Conservation (phyloP, 1,140 invertebrate species). For the Drosophila lacteicornis region DNA sequence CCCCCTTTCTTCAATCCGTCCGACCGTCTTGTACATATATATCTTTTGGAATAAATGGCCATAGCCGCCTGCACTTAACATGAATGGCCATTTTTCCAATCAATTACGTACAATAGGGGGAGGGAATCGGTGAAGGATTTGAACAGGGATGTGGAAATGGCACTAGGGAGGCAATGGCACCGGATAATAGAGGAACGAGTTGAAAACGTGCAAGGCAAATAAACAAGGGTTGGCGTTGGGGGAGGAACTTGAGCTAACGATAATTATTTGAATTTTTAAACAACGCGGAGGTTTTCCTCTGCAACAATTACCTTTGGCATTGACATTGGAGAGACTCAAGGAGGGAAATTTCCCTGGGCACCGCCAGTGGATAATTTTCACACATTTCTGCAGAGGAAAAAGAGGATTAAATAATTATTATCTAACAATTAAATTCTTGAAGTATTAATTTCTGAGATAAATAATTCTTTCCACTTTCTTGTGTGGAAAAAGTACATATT, state of each 20-base stretch:
- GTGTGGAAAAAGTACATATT: no score
- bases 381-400: no score
- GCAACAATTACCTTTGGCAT: conserved; percentile 63
- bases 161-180: background rate
- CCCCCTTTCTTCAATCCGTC: background rate
- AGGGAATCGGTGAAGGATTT: background rate
- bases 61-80: conserved; percentile 66
- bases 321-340: conserved; percentile 50
- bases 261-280: conserved; percentile 60
- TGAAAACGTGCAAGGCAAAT: conserved; percentile 18
- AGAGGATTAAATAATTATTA: background rate
- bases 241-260: conserved; percentile 29
- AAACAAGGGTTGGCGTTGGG: conserved; percentile 12
- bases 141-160: background rate
- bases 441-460: background rate
- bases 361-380: background rate
- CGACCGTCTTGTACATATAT: conserved; percentile 5
- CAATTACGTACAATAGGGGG: conserved; percentile 58
- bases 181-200: conserved; percentile 16
- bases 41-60: conserved; percentile 46
- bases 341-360: background rate
- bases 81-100: conserved; percentile 80
- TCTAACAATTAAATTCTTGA: background rate
- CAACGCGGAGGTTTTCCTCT: conserved; percentile 9
- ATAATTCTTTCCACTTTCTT: background rate